Conservation (phyloP, 2,888 invertebrate genomes). For the Homarus gammarus region DNA sequence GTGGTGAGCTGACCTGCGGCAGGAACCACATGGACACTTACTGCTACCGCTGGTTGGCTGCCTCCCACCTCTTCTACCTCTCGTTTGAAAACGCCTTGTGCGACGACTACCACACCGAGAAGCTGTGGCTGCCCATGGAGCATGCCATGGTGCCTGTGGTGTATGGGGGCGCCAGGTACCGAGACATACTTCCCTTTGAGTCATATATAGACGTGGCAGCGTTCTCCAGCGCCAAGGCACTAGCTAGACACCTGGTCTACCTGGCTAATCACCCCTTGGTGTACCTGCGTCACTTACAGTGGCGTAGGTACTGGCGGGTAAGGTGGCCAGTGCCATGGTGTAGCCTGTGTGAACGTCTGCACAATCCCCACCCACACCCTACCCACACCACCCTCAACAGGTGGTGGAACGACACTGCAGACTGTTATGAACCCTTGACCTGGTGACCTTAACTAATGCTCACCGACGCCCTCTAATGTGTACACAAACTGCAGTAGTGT, state of each 20-base stretch:
- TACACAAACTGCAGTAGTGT: no score
- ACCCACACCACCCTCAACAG: neutral
- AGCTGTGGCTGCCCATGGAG: conserved; percentile 51
- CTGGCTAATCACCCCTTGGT: conserved; percentile 45
- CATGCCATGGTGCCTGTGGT: conserved; percentile 56
- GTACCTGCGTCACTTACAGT: conserved; percentile 48
- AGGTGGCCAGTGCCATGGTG: conserved; percentile 47
- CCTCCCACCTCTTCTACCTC: conserved; percentile 59
- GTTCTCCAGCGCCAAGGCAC: conserved; percentile 1
- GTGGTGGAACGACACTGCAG: conserved; percentile 33
- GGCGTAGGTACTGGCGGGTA: conserved; percentile 53
- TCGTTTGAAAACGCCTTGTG: conserved; percentile 58
- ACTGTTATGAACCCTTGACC: conserved; percentile 3
- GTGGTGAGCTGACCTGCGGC: conserved; percentile 44
- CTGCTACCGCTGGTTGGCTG: conserved; percentile 56
- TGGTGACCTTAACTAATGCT: neutral
- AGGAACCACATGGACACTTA: conserved; percentile 46
- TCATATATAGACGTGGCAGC: conserved; percentile 46
- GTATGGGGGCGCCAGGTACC: conserved; percentile 32
- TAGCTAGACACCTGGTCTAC: conserved; percentile 35
- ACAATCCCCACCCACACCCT: neutral
- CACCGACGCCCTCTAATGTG: no score
- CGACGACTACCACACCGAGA: conserved; percentile 54
- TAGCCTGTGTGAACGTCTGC: conserved; percentile 31
- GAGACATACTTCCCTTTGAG: conserved; percentile 28